Base-by-base conservation (phyloP, 2,113 vertebrate species). In the Rhinoderma darwinii region DNA sequence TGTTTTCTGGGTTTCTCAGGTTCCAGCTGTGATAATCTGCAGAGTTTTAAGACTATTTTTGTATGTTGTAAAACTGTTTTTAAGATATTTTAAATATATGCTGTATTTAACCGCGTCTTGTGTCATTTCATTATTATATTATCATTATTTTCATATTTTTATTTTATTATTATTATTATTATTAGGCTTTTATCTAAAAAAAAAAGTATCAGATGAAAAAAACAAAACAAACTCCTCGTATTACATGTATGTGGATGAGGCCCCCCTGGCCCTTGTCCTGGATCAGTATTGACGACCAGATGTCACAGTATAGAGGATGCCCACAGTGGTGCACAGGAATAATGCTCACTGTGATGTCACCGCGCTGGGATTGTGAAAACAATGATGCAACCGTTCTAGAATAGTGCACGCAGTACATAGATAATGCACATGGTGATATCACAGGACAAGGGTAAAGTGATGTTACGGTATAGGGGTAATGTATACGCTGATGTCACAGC, bases 51-150 rank as follows among this genome's bases (percentile, higher is more conserved):
- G 37, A 80, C 30, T 82, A 82, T 82, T 82, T 87, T 87, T 82
- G 78, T 87, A 82, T 41, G 50, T 54, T 87, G 86, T 87, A 75
- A 61, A 43, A 87, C 82, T 59, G 74, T 75, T 75, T 82, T 82
- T 75, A 61, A 87, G 51, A 35, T 39, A 17, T 82, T 73, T 63
- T 74, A 82, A 87, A 87, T 87, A 87, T 47, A 87, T 50, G 78
- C 51, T 35, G 30, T 81, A 82, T 87, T 82, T 63, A 0, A 74
- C 76, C 7, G 61, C 37, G 80, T 18, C 61, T 56, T 77, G 50
- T 27, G 5, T 37, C 43, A 27, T 3, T 5, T 85, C 37, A 11
- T 50, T 82, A 17, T 80, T 27, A 25, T 14, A 50, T 44, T 50
- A 12, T 44, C 20, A 7, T 73, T 61, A 22, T 44, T 54, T 3